Conservation (phyloP, 2,888 invertebrate species). For the Cephonodes hylas region DNA sequence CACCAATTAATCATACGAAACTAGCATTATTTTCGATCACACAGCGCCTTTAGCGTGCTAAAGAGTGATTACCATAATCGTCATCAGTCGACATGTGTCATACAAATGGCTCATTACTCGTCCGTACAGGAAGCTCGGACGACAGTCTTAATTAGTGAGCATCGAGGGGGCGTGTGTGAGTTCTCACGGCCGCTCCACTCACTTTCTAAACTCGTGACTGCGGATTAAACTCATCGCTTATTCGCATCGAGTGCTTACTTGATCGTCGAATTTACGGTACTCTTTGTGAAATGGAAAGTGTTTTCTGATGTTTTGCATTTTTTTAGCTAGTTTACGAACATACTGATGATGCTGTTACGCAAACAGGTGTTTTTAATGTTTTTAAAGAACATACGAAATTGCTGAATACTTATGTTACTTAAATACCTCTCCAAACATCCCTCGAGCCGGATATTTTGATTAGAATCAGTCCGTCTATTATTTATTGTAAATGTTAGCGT, state of each 20-base stretch:
- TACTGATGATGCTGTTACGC: too few species aligned
- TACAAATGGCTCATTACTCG: conserved; percentile 9
- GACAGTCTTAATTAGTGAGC: conserved; percentile 25
- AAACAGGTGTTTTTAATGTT: too few species aligned
- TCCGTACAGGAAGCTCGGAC: conserved; percentile 19
- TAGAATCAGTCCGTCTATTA: background rate
- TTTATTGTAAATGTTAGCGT: background rate
- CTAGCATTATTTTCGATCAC: background rate
- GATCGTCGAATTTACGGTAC: conserved; percentile 3
- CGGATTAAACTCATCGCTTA: background rate
- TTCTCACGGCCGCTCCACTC: conserved; percentile 29
- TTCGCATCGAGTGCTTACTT: background rate
- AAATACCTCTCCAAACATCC: too few species aligned
- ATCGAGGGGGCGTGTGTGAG: conserved; percentile 22
- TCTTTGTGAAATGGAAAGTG: conserved; percentile 10
- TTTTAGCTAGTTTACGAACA: background rate
- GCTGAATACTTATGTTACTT: too few species aligned
- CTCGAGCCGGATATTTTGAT: background rate
- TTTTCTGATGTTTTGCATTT: background rate
- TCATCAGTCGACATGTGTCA: background rate
- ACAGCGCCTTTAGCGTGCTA: background rate
- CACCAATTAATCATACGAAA: background rate
- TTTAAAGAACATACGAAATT: too few species aligned
- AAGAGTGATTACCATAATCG: background rate
- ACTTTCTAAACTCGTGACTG: conserved; percentile 26